Conservation (phyloP, 2,888 invertebrate species). For the Drosophila longiperda region DNA sequence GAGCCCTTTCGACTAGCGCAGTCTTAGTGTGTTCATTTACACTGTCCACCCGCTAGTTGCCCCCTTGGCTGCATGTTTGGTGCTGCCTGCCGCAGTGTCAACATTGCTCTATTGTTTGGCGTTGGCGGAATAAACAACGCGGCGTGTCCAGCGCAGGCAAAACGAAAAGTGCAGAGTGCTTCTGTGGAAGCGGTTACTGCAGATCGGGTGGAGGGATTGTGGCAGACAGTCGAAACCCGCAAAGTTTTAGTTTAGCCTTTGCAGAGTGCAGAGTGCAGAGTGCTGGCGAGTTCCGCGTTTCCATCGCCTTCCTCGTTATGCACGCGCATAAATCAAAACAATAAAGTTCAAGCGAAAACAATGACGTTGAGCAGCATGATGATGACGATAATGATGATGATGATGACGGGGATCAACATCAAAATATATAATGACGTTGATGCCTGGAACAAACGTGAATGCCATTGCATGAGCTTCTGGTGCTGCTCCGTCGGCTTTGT, state of each 20-base stretch:
- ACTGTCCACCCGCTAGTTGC: conserved; percentile 40
- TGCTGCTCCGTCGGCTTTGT: conserved; percentile 45
- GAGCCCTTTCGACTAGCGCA: background rate
- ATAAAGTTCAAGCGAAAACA: conserved; percentile 79
- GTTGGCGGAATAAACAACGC: conserved; percentile 75
- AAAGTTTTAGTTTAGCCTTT: conserved; percentile 70
- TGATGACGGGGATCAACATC: conserved; percentile 20
- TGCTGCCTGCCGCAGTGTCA: conserved; percentile 43
- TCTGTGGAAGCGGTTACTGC: background rate
- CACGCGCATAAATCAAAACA: conserved; percentile 79
- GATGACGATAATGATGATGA: conserved; percentile 28
- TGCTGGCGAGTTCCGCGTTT: conserved; percentile 21
- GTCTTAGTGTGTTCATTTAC: conserved; percentile 58
- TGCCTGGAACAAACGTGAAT: conserved; percentile 39
- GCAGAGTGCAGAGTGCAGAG: conserved; percentile 23
- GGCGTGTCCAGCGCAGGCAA: conserved; percentile 70
- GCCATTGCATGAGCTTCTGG: conserved; percentile 36
- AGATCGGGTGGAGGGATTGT: background rate
- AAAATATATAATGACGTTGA: conserved; percentile 40
- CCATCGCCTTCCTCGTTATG: conserved; percentile 39
- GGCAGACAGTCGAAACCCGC: conserved; percentile 63
- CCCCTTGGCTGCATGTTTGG: conserved; percentile 7
- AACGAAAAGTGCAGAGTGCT: conserved; percentile 3
- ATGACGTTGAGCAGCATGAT: conserved; percentile 50
- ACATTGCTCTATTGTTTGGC: conserved; percentile 70